Evolutionary conservation across 35 echinoderm and acorn worm species (phyloP), one percentile per base, ranked within the genome.

Genomic region (Ophiothrix spiculata): DNA sequence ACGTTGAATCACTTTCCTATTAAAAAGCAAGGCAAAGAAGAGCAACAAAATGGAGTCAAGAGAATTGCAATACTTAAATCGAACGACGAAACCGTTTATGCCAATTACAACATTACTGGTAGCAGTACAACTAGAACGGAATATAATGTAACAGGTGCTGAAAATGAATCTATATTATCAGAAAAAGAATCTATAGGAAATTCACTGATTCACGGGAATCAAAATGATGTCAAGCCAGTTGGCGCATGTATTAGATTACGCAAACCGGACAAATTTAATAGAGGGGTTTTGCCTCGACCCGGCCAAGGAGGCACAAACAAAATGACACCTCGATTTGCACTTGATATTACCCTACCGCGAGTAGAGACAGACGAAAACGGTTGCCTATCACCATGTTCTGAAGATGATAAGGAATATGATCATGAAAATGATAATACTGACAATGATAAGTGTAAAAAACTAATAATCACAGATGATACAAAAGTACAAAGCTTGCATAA

Each of bases 321-420:
- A 69, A 2, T 69, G 60, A 69, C 60, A 69, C 60, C 60, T 69
- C 60, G 60, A 25, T 69, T 69, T 69, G 29, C 60, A 69, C 60
- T 69, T 69, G 60, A 69, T 69, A 69, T 69, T 69, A 69, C 60
- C 60, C 60, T 69, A 69, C 60, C 60, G 60, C 60, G 60, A 69
- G 29, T 69, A 28, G 60, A 69, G 4, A 6, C 60, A 69, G 60
- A 69, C 60, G 60, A 69, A n/a, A 25, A 4, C 4, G 60, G 16
- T 10, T 49, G 42, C 42, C 60, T 25, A 69, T 69, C 60, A 25
- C 60, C 60, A 69, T 69, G 60, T 69, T 69, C 60, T 12, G 6
- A 69, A 69, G 60, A 10, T 25, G 60, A n/a, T n/a, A n/a, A n/a
- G n/a, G n/a, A n/a, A n/a, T n/a, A 25, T 25, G 60, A 69, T 25